A percentile compares a stretch with the other conserved stretches of the same genome.
Evolutionary conservation across 2,888 invertebrate genomes (phyloP).

Genomic region (Rapana venosa): DNA sequence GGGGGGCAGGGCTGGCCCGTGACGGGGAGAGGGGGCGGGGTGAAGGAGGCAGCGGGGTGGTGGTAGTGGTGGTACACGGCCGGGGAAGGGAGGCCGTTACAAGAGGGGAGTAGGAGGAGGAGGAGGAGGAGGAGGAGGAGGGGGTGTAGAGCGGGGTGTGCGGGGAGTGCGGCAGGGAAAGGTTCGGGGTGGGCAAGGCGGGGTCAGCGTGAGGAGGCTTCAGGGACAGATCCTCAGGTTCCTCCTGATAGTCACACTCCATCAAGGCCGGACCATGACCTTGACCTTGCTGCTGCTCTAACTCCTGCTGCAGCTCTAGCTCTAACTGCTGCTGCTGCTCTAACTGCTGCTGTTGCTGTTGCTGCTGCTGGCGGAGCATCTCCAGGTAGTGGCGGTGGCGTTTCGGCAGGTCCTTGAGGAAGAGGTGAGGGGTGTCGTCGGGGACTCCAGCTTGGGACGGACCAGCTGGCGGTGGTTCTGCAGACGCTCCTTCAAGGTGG

Average conservation of each 20-base stretch:
- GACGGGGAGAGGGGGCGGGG: background rate
- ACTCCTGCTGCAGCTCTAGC: background rate
- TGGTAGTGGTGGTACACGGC: background rate
- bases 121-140: background rate
- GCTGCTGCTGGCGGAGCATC: background rate
- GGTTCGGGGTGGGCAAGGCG: background rate
- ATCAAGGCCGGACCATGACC: background rate
- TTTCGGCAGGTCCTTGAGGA: background rate
- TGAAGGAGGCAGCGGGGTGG: background rate
- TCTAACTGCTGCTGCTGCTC: background rate
- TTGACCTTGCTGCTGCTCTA: background rate
- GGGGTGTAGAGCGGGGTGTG: background rate
- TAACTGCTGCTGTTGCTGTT: background rate
- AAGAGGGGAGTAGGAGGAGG: background rate
- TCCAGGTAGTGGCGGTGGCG: conserved; percentile 33
- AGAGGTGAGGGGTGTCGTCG: background rate
- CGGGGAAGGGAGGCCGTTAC: background rate
- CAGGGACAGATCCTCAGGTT: conserved; percentile 64
- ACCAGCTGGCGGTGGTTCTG: background rate
- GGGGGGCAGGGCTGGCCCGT: background rate
- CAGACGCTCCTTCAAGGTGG: conserved; percentile 34
- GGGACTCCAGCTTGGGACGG: conserved; percentile 12
- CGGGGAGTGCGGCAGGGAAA: background rate
- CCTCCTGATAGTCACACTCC: conserved; percentile 51
- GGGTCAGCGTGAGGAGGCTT: background rate